Evolutionary conservation across 2,888 invertebrate species (phyloP).

Genomic region (Apoda limacodes): DNA sequence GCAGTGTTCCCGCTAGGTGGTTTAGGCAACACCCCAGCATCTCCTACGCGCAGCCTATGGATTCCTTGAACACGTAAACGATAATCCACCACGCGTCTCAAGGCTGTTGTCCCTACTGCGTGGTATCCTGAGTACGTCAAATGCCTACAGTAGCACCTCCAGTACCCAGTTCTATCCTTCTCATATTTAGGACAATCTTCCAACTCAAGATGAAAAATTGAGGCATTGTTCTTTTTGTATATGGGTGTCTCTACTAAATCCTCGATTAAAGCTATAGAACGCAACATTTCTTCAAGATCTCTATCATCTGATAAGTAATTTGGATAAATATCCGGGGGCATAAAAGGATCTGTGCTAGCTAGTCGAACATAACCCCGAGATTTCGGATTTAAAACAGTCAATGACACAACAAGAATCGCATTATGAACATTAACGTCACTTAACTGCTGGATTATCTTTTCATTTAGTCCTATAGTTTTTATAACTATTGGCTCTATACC

Average conservation of each 20-base stretch:
- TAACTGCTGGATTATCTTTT: no score
- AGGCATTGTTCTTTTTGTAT: constrained; percentile 25
- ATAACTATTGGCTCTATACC: no score
- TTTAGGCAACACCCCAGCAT: constrained; percentile 33
- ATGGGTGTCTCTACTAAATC: constrained; percentile 23
- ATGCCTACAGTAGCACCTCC: constrained; percentile 40
- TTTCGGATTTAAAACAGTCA: constrained; percentile 30
- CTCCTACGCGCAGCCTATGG: constrained; percentile 32
- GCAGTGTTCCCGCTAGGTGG: no score
- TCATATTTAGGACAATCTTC: constrained; percentile 29
- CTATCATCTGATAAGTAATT: constrained; percentile 33
- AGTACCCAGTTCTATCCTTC: no score
- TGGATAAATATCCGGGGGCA: constrained; percentile 30
- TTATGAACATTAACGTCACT: no score
- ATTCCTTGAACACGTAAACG: constrained; percentile 34
- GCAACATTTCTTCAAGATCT: constrained; percentile 32
- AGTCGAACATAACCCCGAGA: constrained; percentile 37
- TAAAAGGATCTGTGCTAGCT: constrained; percentile 27
- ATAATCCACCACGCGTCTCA: constrained; percentile 35
- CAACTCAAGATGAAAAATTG: constrained; percentile 25
- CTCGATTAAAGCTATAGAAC: constrained; percentile 29
- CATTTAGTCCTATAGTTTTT: no score
- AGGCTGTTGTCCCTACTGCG: constrained; percentile 34
- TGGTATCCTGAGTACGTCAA: constrained; percentile 36
- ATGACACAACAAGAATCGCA: constrained; percentile 25